These are phyloP conservation scores for Tragelaphus strepsiceros DNA, from an alignment of 2,113 vertebrate genomes.

Conservation along the genomic window DNA sequence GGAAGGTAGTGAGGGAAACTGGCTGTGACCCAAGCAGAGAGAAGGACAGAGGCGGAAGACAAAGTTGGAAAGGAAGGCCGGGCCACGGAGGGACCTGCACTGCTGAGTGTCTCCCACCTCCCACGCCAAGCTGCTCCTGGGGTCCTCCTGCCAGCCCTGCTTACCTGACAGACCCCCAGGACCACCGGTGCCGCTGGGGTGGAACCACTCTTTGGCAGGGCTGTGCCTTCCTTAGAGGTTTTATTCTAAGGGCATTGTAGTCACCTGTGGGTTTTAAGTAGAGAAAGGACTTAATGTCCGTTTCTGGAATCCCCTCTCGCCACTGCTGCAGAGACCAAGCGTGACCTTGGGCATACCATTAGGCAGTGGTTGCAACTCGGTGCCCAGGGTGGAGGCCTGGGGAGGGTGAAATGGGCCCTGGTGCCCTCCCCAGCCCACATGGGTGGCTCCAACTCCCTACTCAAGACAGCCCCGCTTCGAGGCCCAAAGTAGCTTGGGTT, in stretches of 20 bases:
- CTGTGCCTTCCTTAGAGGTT: neutral
- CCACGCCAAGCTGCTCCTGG: neutral
- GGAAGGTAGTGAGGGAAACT: neutral
- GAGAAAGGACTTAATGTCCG: neutral
- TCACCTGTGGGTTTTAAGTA: neutral
- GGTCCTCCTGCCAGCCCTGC: too few relatives aligned
- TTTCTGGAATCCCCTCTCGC: neutral
- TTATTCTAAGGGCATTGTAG: neutral
- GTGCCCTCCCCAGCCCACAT: neutral
- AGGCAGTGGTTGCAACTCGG: neutral
- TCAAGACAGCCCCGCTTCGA: neutral
- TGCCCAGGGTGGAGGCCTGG: neutral
- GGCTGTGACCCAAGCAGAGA: neutral
- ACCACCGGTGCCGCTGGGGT: fast-evolving
- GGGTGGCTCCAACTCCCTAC: neutral
- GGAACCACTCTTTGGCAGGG: neutral
- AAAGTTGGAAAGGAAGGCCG: neutral
- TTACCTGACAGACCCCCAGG: neutral
- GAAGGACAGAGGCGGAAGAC: neutral
- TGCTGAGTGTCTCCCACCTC: neutral
- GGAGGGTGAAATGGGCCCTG: fast-evolving
- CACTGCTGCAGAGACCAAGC: neutral
- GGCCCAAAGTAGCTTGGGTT: neutral
- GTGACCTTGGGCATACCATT: fast-evolving
- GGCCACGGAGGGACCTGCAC: neutral